Conservation (phyloP, 2,888 invertebrate species). For the Pocota personata region DNA sequence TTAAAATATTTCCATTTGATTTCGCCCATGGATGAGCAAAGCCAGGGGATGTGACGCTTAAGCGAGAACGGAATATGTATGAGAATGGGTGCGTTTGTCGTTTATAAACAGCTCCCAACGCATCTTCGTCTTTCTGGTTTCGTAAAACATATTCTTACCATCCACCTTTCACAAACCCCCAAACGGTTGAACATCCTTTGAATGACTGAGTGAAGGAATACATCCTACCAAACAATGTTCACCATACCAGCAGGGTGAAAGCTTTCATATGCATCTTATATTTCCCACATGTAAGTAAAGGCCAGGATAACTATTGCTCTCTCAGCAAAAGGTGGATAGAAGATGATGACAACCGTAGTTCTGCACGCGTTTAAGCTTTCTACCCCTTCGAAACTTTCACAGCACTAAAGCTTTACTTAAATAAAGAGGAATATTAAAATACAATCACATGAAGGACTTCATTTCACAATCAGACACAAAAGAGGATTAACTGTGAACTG, state of each 20-base stretch:
- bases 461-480: slow-evolving; percentile 17
- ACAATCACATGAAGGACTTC: neutral
- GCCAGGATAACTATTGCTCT: slow-evolving; percentile 11
- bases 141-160: neutral
- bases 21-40: neutral
- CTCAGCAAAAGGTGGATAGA: slow-evolving; percentile 37
- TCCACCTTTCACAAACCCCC: neutral
- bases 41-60: neutral
- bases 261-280: slow-evolving; percentile 3
- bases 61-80: too few species aligned
- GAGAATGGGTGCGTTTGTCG: neutral
- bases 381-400: neutral
- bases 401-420: neutral
- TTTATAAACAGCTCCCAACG: slow-evolving; percentile 7
- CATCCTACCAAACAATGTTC: neutral
- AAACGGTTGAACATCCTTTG: neutral
- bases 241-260: neutral
- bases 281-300: slow-evolving; percentile 5
- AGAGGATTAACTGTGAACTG: neutral
- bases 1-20: slow-evolving; percentile 24
- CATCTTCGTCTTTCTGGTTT: neutral
- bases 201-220: neutral
- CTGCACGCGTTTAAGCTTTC: neutral
- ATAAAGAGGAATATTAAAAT: neutral
- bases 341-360: slow-evolving; percentile 5